Base-by-base conservation (phyloP, 2,113 vertebrate genomes). In the Sinosuthora webbiana region DNA sequence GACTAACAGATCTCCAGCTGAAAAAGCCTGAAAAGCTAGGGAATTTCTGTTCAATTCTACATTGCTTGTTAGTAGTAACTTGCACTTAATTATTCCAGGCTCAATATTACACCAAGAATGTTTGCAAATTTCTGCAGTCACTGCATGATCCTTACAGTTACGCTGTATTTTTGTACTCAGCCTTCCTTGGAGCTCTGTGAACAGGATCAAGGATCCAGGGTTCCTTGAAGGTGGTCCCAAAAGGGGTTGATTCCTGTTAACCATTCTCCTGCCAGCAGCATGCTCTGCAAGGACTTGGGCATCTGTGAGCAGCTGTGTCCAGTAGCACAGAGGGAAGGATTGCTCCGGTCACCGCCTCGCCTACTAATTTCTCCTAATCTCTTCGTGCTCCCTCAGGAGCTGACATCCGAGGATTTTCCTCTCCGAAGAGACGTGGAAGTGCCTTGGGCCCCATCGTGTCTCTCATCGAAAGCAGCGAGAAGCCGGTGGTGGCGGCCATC, bases 401-500 rank as follows among this genome's bases (percentile, higher is more conserved):
- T 14, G 99, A 99, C 91, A 99, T 99, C 90, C 97, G 13, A 63
- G 97, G 97, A 76, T 98, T 99, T 95, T 80, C 90, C 57, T 2
- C 28, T 33, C 42, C 67, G 0, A 12, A 39, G 0, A 94, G 79
- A 35, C n/a, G 1, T 0, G 91, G 76, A 9, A 8, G 7, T 44
- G 64, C 63, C 11, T 31, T 99, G 83, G 88, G 96, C 37, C 44
- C 91, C 3, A 3, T 99, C 39, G 65, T 99, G 69, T 98, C 99
- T 17, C 89, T 97, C 31, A 97, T 99, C 8, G 99, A 99, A 91
- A 97, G 96, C 39, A 94, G 94, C 5, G 39, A 97, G 93, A 99
- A 99, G 94, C 99, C 99, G 0, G 95, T 99, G 95, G 98, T 99
- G 91, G 99, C 99, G 7, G 99, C 99, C 64, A 99, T 99, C 60